Base-by-base conservation (phyloP, 2,113 vertebrate genomes). In the Sminthopsis crassicaudata region DNA sequence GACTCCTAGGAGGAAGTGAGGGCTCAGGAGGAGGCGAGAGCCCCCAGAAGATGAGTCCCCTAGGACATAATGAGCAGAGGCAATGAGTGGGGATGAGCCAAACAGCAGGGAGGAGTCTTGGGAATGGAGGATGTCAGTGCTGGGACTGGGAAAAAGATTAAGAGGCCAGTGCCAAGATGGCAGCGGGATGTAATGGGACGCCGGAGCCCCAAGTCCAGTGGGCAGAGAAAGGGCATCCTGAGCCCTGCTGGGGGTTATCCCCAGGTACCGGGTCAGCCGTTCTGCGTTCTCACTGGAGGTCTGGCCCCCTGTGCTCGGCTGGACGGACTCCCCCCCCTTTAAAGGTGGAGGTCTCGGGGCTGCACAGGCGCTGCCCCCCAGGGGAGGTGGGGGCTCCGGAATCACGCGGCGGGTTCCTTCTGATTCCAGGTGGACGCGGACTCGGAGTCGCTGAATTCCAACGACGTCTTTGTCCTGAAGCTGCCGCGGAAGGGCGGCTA, bases 391-490 rank as follows among this genome's bases (percentile, higher is more conserved):
- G 26, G 55, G 55, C 8, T 51, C 50, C 9, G 25, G 54, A 36
- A 51, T 84, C 53, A 46, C 10, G 48, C 52, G 90, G 3, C 91
- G 36, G 27, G 92, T 95, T 96, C 89, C 55, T 90, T 95, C 12
- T 16, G 91, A 12, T 48, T 96, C 50, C 96, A 99, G 99, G 99
- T 99, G 84, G 98, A 99, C 52, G 98, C 97, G 25, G 97, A 98
- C 0, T 98, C 99, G 24, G 16, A 55, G n/a, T 99, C 98, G 36
- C 91, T 99, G 93, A 99, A 99, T 98, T 99, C 99, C 46, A 99
- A 99, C 25, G 99, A 99, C 54, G 99, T 98, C 93, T 99, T 99
- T 98, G 98, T 99, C 94, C 98, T 99, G 97, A 99, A 99, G 98
- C 97, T 98, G 96, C 97, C 97, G 55, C 95, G 97, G 89, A 99